Conservation (phyloP, 2,797 vertebrate genomes). For the Orientallactaga sibirica region DNA sequence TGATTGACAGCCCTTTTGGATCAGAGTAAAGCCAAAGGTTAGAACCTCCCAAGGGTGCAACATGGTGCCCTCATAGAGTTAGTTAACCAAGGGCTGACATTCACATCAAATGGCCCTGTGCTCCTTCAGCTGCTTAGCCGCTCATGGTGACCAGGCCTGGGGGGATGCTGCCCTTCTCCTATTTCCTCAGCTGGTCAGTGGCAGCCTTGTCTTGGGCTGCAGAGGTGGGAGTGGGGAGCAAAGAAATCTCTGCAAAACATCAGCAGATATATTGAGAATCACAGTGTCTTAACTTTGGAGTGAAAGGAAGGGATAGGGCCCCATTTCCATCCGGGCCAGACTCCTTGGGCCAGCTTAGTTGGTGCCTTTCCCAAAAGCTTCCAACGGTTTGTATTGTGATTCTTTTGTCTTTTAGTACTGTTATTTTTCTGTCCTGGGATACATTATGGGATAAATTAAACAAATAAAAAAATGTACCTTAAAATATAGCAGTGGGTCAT, state of each 20-base stretch:
- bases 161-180: constrained; percentile 40
- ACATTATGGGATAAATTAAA: neutral
- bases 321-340: neutral
- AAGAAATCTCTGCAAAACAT: neutral
- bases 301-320: neutral
- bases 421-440: constrained; percentile 46
- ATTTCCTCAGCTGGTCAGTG: constrained; percentile 62
- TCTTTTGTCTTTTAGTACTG: neutral
- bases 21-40: neutral
- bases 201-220: constrained; percentile 30
- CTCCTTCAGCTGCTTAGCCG: neutral
- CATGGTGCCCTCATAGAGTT: neutral
- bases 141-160: neutral
- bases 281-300: neutral
- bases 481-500: neutral
- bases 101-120: neutral
- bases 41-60: neutral
- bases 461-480: neutral
- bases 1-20: neutral
- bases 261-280: neutral
- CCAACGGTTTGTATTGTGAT: neutral
- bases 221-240: neutral
- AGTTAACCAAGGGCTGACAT: neutral
- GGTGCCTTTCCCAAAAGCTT: neutral
- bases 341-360: neutral